These are phyloP conservation scores for Takifugu flavidus DNA, from an alignment of 2,113 vertebrate genomes.

Conservation along the genomic window DNA sequence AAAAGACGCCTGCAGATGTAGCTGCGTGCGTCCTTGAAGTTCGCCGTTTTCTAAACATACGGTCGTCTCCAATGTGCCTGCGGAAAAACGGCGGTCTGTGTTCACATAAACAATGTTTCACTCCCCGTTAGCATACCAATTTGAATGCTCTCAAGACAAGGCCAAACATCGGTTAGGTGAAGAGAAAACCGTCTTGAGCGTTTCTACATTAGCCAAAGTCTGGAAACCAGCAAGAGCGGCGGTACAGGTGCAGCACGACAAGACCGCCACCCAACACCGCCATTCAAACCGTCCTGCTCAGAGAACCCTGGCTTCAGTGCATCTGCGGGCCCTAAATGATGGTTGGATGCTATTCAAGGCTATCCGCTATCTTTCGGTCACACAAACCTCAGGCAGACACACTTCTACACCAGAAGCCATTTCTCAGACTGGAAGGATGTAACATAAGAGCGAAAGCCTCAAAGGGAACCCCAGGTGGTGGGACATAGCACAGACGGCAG, in stretches of 20 bases:
- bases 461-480: slow-evolving; percentile 35
- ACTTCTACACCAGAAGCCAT: slow-evolving; percentile 4
- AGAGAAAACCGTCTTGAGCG: too few species aligned
- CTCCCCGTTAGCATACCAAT: slow-evolving; percentile 42
- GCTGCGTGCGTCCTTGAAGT: slow-evolving; percentile 28
- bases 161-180: slow-evolving; percentile 7
- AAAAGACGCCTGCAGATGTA: slow-evolving; percentile 41
- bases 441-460: slow-evolving; percentile 18
- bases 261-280: too few species aligned
- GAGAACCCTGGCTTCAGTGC: too few species aligned
- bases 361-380: too few species aligned
- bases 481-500: slow-evolving; percentile 18
- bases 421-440: slow-evolving; percentile 2
- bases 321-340: too few species aligned
- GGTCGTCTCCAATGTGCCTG: slow-evolving; percentile 32
- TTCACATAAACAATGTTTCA: slow-evolving; percentile 46
- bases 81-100: slow-evolving; percentile 30
- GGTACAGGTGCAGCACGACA: too few species aligned
- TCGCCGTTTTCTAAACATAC: slow-evolving; percentile 47
- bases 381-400: background rate
- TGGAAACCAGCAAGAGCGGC: too few species aligned
- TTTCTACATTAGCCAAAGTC: too few species aligned
- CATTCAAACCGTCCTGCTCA: too few species aligned
- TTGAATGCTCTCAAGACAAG: slow-evolving; percentile 47
- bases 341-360: too few species aligned